phyloP scores from a whole-genome alignment of 2,888 invertebrate genomes.

The Drosophila glabriapex region DNA sequence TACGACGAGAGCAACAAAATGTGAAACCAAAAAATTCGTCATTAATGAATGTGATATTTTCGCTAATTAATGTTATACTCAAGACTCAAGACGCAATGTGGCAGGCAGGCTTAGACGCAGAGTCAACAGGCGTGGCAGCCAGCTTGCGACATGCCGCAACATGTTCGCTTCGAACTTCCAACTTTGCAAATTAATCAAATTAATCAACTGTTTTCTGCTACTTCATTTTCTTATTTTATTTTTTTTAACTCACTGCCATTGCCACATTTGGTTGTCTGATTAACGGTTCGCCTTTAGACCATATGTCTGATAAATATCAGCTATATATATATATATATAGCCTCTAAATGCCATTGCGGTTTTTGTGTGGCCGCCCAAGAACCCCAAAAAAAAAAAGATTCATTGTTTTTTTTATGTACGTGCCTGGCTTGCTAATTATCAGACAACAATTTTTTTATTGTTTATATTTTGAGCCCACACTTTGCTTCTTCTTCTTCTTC shows the following conservation, averaged over 20 bases:
- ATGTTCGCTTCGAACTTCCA: constrained; percentile 29
- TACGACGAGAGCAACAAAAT: constrained; percentile 29
- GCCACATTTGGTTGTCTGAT: constrained; percentile 51
- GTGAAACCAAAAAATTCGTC: constrained; percentile 1
- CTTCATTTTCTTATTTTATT: neutral
- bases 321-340: constrained; percentile 39
- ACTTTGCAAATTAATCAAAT: constrained; percentile 37
- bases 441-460: constrained; percentile 18
- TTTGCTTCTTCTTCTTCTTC: neutral
- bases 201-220: constrained; percentile 12
- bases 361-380: constrained; percentile 35
- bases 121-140: constrained; percentile 45
- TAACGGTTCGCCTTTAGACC: constrained; percentile 53
- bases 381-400: constrained; percentile 25
- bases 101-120: neutral
- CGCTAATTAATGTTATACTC: constrained; percentile 47
- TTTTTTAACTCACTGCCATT: constrained; percentile 15
- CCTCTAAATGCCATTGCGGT: constrained; percentile 61
- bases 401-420: constrained; percentile 44
- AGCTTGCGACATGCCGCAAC: constrained; percentile 17
- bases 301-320: constrained; percentile 56
- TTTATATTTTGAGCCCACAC: neutral
- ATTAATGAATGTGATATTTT: constrained; percentile 58
- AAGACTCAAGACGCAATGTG: constrained; percentile 20
- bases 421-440: constrained; percentile 46